phyloP scores from a whole-genome alignment of 2,888 invertebrate species.

The Pharmacophagus antenor region DNA sequence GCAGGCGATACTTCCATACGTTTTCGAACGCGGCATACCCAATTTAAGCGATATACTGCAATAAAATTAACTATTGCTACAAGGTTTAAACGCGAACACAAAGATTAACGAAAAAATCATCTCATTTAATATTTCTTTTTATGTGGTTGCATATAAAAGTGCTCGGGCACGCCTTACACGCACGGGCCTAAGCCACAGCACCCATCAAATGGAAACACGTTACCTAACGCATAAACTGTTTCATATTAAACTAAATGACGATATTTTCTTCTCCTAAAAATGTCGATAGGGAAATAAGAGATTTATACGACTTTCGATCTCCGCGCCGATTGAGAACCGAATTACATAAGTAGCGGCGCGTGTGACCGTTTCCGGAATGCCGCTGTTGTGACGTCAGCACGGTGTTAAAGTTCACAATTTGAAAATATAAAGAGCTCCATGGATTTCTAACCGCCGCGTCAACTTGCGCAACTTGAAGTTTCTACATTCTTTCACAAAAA shows the following conservation, averaged over 20 bases:
- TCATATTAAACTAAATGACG: background rate
- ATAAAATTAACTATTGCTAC: no score
- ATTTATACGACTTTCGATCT: background rate
- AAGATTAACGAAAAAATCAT: no score
- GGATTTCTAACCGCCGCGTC: constrained; percentile 8
- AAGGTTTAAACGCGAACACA: no score
- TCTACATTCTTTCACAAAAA: constrained; percentile 21
- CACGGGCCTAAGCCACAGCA: no score
- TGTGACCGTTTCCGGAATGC: background rate
- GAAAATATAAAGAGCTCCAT: constrained; percentile 2
- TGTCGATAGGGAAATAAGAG: background rate
- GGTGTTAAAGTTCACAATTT: constrained; percentile 7
- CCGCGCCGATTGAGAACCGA: background rate
- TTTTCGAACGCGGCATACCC: no score
- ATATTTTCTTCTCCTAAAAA: background rate
- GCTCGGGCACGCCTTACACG: no score
- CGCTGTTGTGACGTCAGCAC: background rate
- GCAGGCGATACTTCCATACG: no score
- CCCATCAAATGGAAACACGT: no score
- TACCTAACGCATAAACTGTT: no score
- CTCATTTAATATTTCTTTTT: no score
- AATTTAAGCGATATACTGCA: no score
- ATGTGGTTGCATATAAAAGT: no score
- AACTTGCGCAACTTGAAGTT: constrained; percentile 18
- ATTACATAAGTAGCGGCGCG: background rate